Evolutionary conservation across 1,140 invertebrate species (phyloP).

Genomic region (Manduca sexta): DNA sequence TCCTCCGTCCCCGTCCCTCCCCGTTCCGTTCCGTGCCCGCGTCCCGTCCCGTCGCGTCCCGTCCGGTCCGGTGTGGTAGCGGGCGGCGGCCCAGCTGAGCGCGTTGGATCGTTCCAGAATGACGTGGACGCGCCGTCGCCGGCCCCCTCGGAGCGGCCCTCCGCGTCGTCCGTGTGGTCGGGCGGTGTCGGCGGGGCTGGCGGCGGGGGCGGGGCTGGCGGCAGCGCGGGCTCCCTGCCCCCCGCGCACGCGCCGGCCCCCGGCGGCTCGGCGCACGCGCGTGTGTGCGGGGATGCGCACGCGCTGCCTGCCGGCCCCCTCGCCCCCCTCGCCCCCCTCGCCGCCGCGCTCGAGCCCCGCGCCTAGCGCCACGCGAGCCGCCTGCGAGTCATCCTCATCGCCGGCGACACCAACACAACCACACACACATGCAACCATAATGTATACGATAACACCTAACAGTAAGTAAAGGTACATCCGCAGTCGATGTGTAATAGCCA

Average conservation of each 20-base stretch:
- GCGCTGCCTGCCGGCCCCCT: slow-evolving; percentile 25
- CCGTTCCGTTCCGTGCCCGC: slow-evolving; percentile 1
- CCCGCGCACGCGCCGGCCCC: slow-evolving; percentile 31
- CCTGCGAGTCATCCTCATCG: not conserved
- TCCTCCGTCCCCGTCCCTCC: slow-evolving; percentile 14
- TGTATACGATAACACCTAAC: too few relatives aligned
- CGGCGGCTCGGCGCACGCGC: slow-evolving; percentile 19
- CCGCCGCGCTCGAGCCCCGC: slow-evolving; percentile 17
- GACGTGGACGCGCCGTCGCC: slow-evolving; percentile 64
- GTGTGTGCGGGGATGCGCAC: slow-evolving; percentile 21
- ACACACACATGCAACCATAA: too few relatives aligned
- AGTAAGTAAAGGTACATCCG: too few relatives aligned
- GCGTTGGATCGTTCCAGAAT: slow-evolving; percentile 67
- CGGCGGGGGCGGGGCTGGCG: slow-evolving; percentile 16
- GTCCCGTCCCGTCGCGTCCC: not conserved
- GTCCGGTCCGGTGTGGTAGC: slow-evolving; percentile 43
- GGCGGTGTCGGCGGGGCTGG: slow-evolving; percentile 12
- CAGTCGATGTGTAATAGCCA: too few relatives aligned
- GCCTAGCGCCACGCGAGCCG: slow-evolving; percentile 12
- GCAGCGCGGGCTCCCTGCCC: slow-evolving; percentile 19
- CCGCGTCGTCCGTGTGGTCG: slow-evolving; percentile 13
- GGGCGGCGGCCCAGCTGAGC: slow-evolving; percentile 56
- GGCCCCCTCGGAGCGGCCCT: slow-evolving; percentile 18
- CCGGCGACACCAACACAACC: not conserved
- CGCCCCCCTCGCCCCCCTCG: slow-evolving; percentile 17